Evolutionary conservation across 2,888 invertebrate genomes (phyloP).

Genomic region (Diadegma fenestrale): DNA sequence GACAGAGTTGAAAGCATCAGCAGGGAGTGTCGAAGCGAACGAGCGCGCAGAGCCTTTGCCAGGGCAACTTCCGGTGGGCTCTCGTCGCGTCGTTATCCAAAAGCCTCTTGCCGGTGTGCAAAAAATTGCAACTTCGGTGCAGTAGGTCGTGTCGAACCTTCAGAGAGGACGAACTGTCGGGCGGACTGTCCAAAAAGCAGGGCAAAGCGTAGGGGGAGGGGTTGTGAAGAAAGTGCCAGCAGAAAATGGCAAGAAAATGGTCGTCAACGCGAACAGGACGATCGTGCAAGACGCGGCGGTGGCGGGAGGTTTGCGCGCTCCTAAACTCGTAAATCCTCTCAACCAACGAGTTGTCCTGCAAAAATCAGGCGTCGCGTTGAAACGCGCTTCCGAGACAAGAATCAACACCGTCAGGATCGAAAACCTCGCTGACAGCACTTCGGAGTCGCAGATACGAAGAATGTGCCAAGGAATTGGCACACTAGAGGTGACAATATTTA

Average conservation of each 20-base stretch:
- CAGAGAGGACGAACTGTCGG: too few relatives aligned
- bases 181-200: conserved; percentile 48
- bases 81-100: too few relatives aligned
- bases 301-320: conserved; percentile 59
- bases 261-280: conserved; percentile 72
- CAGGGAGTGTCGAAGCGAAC: conserved; percentile 53
- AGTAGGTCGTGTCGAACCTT: conserved; percentile 77
- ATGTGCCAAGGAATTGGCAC: conserved; percentile 86
- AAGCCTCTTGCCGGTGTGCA: conserved; percentile 74
- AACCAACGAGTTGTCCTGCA: conserved; percentile 76
- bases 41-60: conserved; percentile 63
- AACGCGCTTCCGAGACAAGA: conserved; percentile 75
- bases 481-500: conserved; percentile 85
- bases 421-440: conserved; percentile 85
- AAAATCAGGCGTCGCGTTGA: conserved; percentile 65
- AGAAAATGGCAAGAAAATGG: conserved; percentile 59
- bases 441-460: conserved; percentile 85
- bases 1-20: conserved; percentile 52
- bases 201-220: conserved; percentile 44
- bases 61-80: conserved; percentile 65
- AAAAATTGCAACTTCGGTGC: conserved; percentile 75
- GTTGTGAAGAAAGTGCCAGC: conserved; percentile 55
- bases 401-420: conserved; percentile 85
- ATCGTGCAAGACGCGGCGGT: conserved; percentile 76
- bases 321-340: conserved; percentile 72